Evolutionary conservation across 30 jellyfish, hydroid and myxozoan genomes (phyloP), one percentile per base, ranked within the genome.

Genomic region (Hydractinia echinata): DNA sequence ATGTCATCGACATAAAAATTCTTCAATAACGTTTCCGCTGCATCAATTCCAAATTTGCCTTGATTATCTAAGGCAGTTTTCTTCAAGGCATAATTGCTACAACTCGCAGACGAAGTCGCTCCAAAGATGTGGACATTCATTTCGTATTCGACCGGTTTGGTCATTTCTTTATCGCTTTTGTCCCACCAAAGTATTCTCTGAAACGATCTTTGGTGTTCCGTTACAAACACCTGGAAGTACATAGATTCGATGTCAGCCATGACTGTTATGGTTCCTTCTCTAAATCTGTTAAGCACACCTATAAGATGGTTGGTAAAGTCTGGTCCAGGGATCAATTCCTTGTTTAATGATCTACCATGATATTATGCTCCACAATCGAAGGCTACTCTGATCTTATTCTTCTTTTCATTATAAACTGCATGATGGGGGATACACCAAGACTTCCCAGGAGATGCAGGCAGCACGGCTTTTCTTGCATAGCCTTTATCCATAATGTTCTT

Each of bases 381-480:
- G 39, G 66, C 89, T 5, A 82, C 89, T 49, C 89, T 18, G 21
- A 79, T 79, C 18, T 16, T 30, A 30, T 58, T 89, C 71, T 88
- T 88, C 86, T 48, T 88, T 54, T 89, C 93, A 53, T 88, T 86
- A 68, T 66, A 88, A 61, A 88, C 96, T 39, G 56, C 96, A 72
- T 4, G 76, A 51, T 66, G 79, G 14, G 96, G 94, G 18, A 88
- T 20, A 86, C 74, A 88, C 94, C 84, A 86, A n/a, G 67, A 66
- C 76, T 85, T 82, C 20, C 85, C 85, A 10, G 21, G 72, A 21
- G 16, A 14, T 19, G 84, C 16, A 16, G 68, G 13, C 1, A 9
- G 13, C n/a, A 8, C 85, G 54, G 49, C 19, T 18, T 11, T 15
- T 19, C 21, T 14, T 13, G 84, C 87, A 50, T 62, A 48, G 10